Evolutionary conservation across 64 coral and sea anemone species (phyloP), one percentile per base, ranked within the genome.

Genomic region (Cladopsammia gracilis): DNA sequence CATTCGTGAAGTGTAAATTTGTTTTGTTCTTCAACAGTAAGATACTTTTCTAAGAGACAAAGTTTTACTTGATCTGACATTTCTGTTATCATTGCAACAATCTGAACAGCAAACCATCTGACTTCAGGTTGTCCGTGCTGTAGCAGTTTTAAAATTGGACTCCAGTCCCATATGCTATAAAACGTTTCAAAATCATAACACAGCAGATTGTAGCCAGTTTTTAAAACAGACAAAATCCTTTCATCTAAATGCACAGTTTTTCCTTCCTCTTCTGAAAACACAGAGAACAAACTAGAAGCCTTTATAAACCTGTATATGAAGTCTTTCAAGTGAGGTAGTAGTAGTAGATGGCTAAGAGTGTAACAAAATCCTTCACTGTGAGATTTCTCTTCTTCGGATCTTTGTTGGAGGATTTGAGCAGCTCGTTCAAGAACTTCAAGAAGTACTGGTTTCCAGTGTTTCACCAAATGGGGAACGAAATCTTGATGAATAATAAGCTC

Each of bases 181-280:
- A 94, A 97, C 44, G 67, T 87, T 68, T 97, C 82, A 34, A 79
- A 87, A 76, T 90, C 71, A 74, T 91, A 71, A 83, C 50, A 81
- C 46, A 97, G 74, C 4, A 97, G 87, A 94, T 97, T 97, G 54
- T 94, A 97, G 26, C 80, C 92, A 75, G 92, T 97, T 51, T 82
- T 94, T n/a, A 79, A 47, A 83, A 74, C 72, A 56, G 53, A 85
- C 25, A 97, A 76, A 52, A 71, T 87, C 22, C 19, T 88, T 61
- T 91, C 92, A 94, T 88, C 48, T 14, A 22, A 50, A 58, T 76
- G 70, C 16, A 73, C 16, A 50, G 43, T 25, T 4, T 62, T 8
- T 8, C 19, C n/a, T n/a, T 49, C 45, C 44, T 84, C 44, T 20
- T 92, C 42, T 6, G 48, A 97, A 91, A 62, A 88, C 16, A 58